Percentiles rank a stretch among this genome's conserved stretches.
These are phyloP conservation scores for Camarhynchus parvulus DNA, from an alignment of 2,113 vertebrate species.

Conservation along the genomic window DNA sequence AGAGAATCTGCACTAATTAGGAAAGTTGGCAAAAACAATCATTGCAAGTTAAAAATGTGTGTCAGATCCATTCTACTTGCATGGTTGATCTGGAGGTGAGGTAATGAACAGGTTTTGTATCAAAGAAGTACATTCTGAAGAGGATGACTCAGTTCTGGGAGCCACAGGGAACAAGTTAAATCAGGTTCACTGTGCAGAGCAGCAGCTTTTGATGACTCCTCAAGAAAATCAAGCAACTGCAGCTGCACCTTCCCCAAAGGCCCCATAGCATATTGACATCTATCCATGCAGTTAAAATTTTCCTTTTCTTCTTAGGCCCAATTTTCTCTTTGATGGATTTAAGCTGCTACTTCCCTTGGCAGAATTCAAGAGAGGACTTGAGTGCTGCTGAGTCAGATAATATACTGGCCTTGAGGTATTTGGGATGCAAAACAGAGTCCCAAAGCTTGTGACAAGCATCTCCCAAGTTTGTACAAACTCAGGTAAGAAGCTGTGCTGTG, in stretches of 20 bases:
- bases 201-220: neutral
- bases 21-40: neutral
- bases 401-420: neutral
- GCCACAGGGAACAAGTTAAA: neutral
- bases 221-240: neutral
- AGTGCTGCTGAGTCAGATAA: neutral
- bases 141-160: neutral
- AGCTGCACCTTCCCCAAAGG: neutral
- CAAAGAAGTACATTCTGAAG: neutral
- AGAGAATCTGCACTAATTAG: slow-evolving; percentile 6
- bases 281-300: neutral
- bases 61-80: neutral
- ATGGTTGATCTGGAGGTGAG: neutral
- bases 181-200: slow-evolving; percentile 18
- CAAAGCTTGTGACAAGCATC: neutral
- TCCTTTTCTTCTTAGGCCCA: neutral
- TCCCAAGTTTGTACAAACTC: neutral
- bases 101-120: slow-evolving; percentile 16
- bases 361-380: neutral
- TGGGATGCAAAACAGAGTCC: neutral
- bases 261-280: neutral
- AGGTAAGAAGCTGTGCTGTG: neutral
- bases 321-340: neutral
- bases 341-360: neutral
- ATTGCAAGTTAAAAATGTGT: slow-evolving; percentile 2